Conservation (phyloP, 1,140 invertebrate genomes). For the Lerema accius region DNA sequence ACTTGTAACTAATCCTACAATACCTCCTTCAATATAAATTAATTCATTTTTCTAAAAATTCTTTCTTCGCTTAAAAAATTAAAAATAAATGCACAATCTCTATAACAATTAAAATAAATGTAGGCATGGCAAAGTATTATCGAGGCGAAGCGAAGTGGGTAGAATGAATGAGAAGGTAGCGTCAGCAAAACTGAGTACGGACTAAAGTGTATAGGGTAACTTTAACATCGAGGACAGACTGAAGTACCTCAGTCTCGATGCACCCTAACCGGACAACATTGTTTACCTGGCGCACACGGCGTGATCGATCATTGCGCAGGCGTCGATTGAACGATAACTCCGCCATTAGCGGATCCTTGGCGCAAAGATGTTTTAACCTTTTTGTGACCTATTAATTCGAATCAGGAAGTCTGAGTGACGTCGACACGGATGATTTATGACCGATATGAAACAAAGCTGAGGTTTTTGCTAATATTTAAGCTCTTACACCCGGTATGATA, state of each 20-base stretch:
- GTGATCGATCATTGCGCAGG: constrained; percentile 28
- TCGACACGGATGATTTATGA: constrained; percentile 10
- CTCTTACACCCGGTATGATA: not conserved
- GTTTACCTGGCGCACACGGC: constrained; percentile 27
- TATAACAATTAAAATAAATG: too few species aligned
- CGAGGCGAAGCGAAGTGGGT: too few species aligned
- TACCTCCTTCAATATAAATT: too few species aligned
- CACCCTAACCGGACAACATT: constrained; percentile 7
- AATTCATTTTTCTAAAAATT: too few species aligned
- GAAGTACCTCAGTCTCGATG: not conserved
- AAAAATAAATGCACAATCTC: too few species aligned
- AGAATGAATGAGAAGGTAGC: too few species aligned
- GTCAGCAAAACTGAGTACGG: too few species aligned
- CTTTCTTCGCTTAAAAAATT: too few species aligned
- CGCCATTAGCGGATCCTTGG: constrained; percentile 29
- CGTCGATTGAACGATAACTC: constrained; percentile 24
- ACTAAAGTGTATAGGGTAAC: too few species aligned
- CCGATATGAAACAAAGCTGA: not conserved
- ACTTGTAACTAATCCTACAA: too few species aligned
- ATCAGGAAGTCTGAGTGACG: constrained; percentile 26
- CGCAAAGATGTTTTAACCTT: constrained; percentile 21
- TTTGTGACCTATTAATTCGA: constrained; percentile 21
- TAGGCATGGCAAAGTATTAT: too few species aligned
- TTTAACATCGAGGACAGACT: too few species aligned
- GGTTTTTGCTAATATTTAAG: constrained; percentile 1